Conservation (phyloP, 2,797 vertebrate species). For the Pelochelys cantorii region DNA sequence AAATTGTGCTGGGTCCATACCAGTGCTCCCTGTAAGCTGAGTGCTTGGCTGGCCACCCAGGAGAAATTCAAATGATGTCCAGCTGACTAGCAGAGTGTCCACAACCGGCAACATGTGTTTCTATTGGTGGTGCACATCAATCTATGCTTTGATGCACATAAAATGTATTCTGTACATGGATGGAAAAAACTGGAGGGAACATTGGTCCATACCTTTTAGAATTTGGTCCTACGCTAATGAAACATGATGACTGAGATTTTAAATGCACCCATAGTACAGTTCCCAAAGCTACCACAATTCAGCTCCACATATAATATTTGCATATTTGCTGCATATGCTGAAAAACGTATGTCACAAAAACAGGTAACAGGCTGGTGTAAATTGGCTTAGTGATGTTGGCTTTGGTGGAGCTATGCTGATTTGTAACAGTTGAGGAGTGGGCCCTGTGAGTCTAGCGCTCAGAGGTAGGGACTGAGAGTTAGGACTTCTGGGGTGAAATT, state of each 20-base stretch:
- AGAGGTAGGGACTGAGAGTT: neutral
- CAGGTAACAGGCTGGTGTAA: neutral
- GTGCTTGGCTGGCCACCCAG: too few relatives aligned
- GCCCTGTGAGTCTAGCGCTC: neutral
- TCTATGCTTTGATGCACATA: too few relatives aligned
- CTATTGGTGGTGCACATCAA: too few relatives aligned
- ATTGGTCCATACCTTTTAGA: neutral
- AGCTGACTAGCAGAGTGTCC: too few relatives aligned
- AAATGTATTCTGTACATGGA: too few relatives aligned
- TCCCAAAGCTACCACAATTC: slow-evolving; percentile 20
- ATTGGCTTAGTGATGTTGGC: accelerated
- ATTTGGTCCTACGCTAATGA: neutral
- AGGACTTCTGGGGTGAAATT: slow-evolving; percentile 6
- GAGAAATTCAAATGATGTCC: too few relatives aligned
- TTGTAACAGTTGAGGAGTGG: neutral
- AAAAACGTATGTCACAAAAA: neutral
- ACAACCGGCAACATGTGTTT: too few relatives aligned
- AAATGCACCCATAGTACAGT: neutral
- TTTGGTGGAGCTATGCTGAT: neutral
- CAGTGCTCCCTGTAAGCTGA: neutral
- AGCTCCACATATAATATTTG: neutral
- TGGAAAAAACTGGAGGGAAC: too few relatives aligned
- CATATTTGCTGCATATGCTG: neutral
- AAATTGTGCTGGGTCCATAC: neutral
- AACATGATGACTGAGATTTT: slow-evolving; percentile 33